Evolutionary conservation across 2,797 vertebrate genomes (phyloP).

Genomic region (Thamnophis elegans): DNA sequence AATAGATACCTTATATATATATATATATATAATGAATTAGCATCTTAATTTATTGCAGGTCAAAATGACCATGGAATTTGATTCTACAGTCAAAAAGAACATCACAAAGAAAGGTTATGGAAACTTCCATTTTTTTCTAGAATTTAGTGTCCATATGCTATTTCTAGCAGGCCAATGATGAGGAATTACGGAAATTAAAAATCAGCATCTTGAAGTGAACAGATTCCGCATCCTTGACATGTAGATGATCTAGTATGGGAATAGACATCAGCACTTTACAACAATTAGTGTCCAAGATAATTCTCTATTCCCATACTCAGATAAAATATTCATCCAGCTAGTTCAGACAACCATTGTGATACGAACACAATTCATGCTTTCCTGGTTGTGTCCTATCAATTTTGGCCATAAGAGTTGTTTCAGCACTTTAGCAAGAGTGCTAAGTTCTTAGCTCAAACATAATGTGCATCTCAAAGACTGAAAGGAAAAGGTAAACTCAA

Average conservation of each 20-base stretch:
- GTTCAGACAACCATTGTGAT: not conserved
- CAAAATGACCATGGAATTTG: not conserved
- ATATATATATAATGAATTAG: too few species aligned
- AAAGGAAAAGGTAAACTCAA: not conserved
- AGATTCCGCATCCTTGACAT: not conserved
- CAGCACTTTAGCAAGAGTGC: not conserved
- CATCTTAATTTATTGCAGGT: not conserved
- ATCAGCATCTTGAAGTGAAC: not conserved
- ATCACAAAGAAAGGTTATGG: not conserved
- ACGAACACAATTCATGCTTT: not conserved
- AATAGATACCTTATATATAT: too few species aligned
- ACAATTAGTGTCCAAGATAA: not conserved
- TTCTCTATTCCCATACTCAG: not conserved
- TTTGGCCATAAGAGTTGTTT: not conserved
- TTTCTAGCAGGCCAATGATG: not conserved
- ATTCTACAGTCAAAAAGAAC: not conserved
- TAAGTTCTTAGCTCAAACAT: not conserved
- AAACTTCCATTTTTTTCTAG: not conserved
- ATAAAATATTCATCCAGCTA: not conserved
- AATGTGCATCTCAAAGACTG: conserved; percentile 1
- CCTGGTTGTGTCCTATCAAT: not conserved
- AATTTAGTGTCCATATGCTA: not conserved
- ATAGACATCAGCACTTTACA: not conserved
- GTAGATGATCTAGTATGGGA: not conserved
- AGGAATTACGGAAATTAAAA: not conserved